Evolutionary conservation across 1,140 invertebrate genomes (phyloP).

Genomic region (Nixonia krombeini): DNA sequence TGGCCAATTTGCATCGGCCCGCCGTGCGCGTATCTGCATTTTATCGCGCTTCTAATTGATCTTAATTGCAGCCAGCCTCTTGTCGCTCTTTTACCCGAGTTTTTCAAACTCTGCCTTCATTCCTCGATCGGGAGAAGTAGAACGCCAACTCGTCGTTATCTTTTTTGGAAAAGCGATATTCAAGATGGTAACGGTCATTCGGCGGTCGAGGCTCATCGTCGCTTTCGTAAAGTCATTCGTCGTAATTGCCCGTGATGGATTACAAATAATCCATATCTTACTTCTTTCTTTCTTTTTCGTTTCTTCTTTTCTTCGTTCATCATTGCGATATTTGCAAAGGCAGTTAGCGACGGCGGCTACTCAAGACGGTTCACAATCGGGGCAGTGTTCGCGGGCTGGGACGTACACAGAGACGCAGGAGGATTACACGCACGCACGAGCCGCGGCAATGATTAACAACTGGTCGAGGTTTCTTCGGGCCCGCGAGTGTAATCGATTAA

Average conservation of each 20-base stretch:
- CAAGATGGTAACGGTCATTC: constrained; percentile 11
- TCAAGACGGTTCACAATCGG: constrained; percentile 41
- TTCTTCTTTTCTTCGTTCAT: no score
- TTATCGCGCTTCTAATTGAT: no score
- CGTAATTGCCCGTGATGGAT: constrained; percentile 48
- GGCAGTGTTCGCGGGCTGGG: constrained; percentile 19
- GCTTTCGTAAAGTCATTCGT: constrained; percentile 44
- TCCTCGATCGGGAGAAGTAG: no score
- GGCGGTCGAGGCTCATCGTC: constrained; percentile 31
- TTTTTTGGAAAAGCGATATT: background rate
- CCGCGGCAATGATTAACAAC: constrained; percentile 46
- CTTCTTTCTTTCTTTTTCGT: no score
- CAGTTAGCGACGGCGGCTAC: constrained; percentile 36
- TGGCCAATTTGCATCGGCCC: background rate
- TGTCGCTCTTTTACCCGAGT: no score
- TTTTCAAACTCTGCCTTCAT: no score
- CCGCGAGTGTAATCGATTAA: constrained; percentile 52
- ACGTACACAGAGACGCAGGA: constrained; percentile 18
- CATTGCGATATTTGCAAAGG: constrained; percentile 45
- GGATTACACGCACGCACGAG: background rate
- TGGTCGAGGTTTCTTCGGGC: constrained; percentile 30
- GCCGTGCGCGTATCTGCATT: no score
- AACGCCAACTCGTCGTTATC: no score
- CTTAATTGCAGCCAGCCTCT: no score
- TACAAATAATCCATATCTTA: constrained; percentile 45